phyloP scores from a whole-genome alignment of 2,113 vertebrate species.

The Sebastes fasciatus region DNA sequence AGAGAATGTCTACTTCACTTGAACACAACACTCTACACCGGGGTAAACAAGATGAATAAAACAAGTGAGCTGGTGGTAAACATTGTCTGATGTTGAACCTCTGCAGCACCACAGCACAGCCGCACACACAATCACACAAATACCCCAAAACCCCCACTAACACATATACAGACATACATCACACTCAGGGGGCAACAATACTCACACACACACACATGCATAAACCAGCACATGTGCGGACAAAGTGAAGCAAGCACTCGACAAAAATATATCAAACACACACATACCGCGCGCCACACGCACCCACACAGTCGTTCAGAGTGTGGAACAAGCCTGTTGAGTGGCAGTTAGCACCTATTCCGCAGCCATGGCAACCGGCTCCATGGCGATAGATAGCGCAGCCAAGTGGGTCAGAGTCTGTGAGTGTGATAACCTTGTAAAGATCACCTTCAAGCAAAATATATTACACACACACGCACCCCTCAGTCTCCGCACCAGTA shows the following conservation, averaged over 20 bases:
- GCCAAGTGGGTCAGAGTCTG: constrained; percentile 83
- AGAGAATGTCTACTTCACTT: constrained; percentile 43
- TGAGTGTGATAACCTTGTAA: constrained; percentile 78
- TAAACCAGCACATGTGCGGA: neutral
- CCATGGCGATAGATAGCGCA: constrained; percentile 79
- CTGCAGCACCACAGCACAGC: constrained; percentile 31
- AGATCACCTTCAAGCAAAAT: constrained; percentile 78
- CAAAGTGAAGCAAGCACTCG: neutral
- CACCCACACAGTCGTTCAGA: constrained; percentile 60
- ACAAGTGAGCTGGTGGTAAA: constrained; percentile 62
- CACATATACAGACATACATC: constrained; percentile 3
- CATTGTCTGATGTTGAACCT: constrained; percentile 63
- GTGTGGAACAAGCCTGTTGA: constrained; percentile 76
- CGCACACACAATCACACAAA: constrained; percentile 16
- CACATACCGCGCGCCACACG: constrained; percentile 48
- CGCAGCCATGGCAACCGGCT: constrained; percentile 83
- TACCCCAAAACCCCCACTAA: constrained; percentile 16
- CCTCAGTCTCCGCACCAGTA: constrained; percentile 13
- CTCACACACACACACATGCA: neutral
- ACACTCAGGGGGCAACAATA: neutral
- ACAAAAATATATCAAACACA: constrained; percentile 16
- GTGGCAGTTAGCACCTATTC: constrained; percentile 83
- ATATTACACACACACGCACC: constrained; percentile 55
- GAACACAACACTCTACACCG: constrained; percentile 29
- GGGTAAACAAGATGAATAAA: constrained; percentile 73